A percentile compares a stretch with the other conserved stretches of the same genome.
phyloP scores from a whole-genome alignment of 2,888 invertebrate genomes.

The Chymomyza fuscimana region DNA sequence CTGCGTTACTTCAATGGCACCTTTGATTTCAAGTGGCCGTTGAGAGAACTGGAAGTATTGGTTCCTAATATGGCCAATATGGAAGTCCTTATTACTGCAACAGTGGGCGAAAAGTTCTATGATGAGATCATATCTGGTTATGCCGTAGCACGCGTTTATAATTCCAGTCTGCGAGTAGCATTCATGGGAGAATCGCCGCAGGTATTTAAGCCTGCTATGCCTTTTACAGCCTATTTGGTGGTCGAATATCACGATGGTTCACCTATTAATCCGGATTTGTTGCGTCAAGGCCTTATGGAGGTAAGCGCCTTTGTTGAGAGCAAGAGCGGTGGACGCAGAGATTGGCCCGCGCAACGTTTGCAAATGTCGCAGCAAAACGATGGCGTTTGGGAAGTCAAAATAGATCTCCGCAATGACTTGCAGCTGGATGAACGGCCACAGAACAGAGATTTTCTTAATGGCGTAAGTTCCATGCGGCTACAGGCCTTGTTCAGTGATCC shows the following conservation, averaged over 20 bases:
- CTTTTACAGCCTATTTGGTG: conserved; percentile 91
- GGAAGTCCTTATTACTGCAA: conserved; percentile 91
- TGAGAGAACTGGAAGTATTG: conserved; percentile 84
- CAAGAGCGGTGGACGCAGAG: conserved; percentile 84
- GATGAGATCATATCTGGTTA: conserved; percentile 91
- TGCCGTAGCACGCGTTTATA: conserved; percentile 92
- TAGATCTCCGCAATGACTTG: conserved; percentile 86
- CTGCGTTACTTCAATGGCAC: conserved; percentile 92
- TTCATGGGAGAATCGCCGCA: conserved; percentile 95
- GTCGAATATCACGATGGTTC: conserved; percentile 96
- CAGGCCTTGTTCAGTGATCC: conserved; percentile 86
- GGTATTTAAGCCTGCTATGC: conserved; percentile 97
- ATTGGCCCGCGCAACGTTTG: conserved; percentile 83
- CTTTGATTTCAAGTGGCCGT: conserved; percentile 91
- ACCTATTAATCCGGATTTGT: conserved; percentile 84
- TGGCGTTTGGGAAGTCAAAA: conserved; percentile 90
- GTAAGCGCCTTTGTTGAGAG: conserved; percentile 84
- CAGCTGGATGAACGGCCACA: conserved; percentile 82
- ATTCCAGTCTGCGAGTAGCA: conserved; percentile 89
- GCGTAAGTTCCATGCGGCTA: conserved; percentile 85
- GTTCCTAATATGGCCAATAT: conserved; percentile 83
- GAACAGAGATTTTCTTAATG: conserved; percentile 84
- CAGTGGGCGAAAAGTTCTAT: conserved; percentile 92
- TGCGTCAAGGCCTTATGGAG: conserved; percentile 84
- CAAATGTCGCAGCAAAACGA: conserved; percentile 84